Percentiles rank a stretch among this genome's conserved stretches.
Evolutionary conservation across 92 coral and sea anemone genomes (phyloP).

Genomic region (Meandrina meandrites): DNA sequence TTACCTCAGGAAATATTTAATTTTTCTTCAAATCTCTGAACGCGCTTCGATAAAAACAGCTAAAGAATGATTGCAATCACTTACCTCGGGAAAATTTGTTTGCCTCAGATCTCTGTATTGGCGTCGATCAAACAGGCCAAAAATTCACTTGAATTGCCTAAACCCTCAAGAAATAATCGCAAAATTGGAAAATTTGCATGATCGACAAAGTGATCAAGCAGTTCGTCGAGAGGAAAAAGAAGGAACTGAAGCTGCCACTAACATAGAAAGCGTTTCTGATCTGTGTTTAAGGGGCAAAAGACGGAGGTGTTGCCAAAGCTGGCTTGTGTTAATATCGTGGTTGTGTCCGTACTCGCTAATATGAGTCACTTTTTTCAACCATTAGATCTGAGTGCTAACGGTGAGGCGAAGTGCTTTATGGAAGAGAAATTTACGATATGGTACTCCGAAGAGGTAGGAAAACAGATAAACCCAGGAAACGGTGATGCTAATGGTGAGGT

Average conservation of each 20-base stretch:
- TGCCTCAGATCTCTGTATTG: no score
- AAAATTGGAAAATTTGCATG: no score
- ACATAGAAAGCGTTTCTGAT: conserved; percentile 62
- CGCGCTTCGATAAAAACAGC: no score
- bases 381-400: conserved; percentile 62
- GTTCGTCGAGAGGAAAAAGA: conserved; percentile 46
- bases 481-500: conserved; percentile 44
- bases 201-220: conserved; percentile 61
- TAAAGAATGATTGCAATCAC: no score
- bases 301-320: conserved; percentile 56
- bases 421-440: conserved; percentile 57
- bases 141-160: no score
- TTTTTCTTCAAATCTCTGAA: no score
- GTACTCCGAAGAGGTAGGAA: conserved; percentile 60
- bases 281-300: conserved; percentile 63
- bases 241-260: conserved; percentile 57
- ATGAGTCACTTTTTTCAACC: conserved; percentile 72
- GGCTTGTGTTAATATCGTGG: conserved; percentile 57
- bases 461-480: conserved; percentile 53
- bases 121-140: no score
- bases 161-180: no score
- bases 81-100: no score
- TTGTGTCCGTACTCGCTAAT: conserved; percentile 57
- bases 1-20: no score
- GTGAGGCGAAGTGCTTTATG: conserved; percentile 66